Evolutionary conservation across 1,140 invertebrate species (phyloP).

Genomic region (Colletes gigas): DNA sequence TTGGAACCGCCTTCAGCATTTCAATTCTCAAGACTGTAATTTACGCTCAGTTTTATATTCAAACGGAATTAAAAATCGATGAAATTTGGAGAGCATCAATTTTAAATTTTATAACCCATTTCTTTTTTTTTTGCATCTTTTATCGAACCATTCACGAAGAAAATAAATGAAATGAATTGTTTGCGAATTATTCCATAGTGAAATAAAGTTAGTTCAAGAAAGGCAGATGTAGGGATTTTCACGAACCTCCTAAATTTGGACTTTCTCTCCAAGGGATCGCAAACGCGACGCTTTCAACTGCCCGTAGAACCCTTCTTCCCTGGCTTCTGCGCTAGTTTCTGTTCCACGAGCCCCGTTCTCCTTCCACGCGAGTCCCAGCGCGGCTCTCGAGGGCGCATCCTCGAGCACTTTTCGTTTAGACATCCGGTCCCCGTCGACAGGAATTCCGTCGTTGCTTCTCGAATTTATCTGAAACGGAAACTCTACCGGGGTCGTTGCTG

Average conservation of each 20-base stretch:
- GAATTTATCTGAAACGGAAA: conserved; percentile 55
- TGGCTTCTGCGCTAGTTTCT: background rate
- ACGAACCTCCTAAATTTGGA: background rate
- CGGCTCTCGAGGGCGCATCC: conserved; percentile 17
- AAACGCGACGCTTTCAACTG: conserved; percentile 5
- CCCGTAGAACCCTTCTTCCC: background rate
- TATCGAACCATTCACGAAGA: too few species aligned
- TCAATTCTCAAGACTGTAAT: background rate
- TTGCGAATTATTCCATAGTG: too few species aligned
- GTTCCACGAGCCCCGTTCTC: background rate
- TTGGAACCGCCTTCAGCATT: background rate
- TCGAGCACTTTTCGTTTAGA: conserved; percentile 46
- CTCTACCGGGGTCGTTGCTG: conserved; percentile 23
- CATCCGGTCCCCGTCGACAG: conserved; percentile 36
- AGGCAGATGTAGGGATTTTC: too few species aligned
- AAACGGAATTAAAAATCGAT: too few species aligned
- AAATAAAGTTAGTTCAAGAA: too few species aligned
- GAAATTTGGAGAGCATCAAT: too few species aligned
- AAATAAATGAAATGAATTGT: too few species aligned
- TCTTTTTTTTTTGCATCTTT: too few species aligned
- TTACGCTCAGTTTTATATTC: background rate
- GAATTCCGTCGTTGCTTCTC: conserved; percentile 40
- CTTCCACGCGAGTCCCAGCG: background rate
- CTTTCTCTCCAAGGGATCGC: conserved; percentile 2
- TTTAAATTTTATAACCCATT: too few species aligned